Evolutionary conservation across 2,113 vertebrate species (phyloP), one percentile per base, ranked within the genome.

Genomic region (Periophthalmodon schlosseri): DNA sequence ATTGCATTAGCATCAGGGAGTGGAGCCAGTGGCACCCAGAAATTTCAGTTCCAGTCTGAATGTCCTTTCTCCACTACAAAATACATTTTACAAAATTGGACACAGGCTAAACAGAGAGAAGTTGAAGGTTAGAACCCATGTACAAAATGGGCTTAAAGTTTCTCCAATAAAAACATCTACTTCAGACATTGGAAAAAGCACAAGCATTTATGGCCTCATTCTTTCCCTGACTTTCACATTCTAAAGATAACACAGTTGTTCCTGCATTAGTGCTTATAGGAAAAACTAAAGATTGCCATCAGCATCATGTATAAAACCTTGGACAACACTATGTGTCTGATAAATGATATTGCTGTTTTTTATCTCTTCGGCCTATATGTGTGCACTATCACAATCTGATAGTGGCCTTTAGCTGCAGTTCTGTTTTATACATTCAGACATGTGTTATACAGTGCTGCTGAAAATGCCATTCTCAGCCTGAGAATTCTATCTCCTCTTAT

Each of bases 1-100:
- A 91, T 91, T 89, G 90, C 82, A 86, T 88, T 90, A 83, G 75
- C 84, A 79, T 81, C 80, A 68, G 54, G 80, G 52, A 79, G 79
- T 67, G 76, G 72, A 80, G 85, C 70, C 80, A 81, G 74, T 79
- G 80, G 74, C 75, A 71, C 36, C 68, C 8, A 69, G 64, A 73
- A 73, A 79, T 56, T 78, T 83, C 49, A 47, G 49, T 67, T 54
- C 15, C 66, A 75, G 58, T 66, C 18, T 44, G 73, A 84, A 74
- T 68, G 58, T 60, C 63, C 82, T 23, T 44, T 44, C n/a, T 70
- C 39, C 28, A 33, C 58, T 75, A n/a, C 47, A 61, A 70, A 79
- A 72, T 20, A 70, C 67, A 58, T 49, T 54, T 70, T 57, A 18
- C 44, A 65, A 21, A 71, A 69, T 49, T 9, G 16, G n/a, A 69